Evolutionary conservation across 2,888 invertebrate genomes (phyloP).

Genomic region (Rhagophthalmus giganteus): DNA sequence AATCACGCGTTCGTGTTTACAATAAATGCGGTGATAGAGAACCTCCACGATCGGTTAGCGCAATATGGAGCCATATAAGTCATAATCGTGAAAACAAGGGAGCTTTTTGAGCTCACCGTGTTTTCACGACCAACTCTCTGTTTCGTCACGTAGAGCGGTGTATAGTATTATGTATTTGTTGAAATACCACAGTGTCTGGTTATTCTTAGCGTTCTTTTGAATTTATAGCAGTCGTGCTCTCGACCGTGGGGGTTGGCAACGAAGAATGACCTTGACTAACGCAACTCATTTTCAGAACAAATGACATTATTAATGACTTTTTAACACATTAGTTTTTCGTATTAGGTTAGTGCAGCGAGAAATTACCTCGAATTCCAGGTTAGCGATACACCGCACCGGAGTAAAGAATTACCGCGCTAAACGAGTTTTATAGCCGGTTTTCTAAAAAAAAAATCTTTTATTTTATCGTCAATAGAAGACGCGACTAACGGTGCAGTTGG

Average conservation of each 20-base stretch:
- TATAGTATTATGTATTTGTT: slow-evolving; percentile 37
- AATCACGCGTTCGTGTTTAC: slow-evolving; percentile 39
- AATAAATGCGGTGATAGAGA: slow-evolving; percentile 35
- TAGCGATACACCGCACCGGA: slow-evolving; percentile 4
- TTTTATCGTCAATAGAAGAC: no score
- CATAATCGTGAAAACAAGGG: slow-evolving; percentile 33
- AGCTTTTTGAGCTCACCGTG: slow-evolving; percentile 29
- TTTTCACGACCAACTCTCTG: slow-evolving; percentile 35
- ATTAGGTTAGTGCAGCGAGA: slow-evolving; percentile 34
- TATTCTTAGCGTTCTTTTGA: slow-evolving; percentile 34
- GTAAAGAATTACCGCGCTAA: neutral
- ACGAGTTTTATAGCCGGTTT: neutral
- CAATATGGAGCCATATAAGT: slow-evolving; percentile 33
- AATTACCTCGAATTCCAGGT: slow-evolving; percentile 20
- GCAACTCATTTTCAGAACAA: slow-evolving; percentile 32
- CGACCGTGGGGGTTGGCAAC: slow-evolving; percentile 26
- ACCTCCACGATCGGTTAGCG: slow-evolving; percentile 29
- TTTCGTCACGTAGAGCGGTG: slow-evolving; percentile 37
- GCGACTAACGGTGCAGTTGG: no score
- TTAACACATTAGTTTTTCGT: slow-evolving; percentile 34
- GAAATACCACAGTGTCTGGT: slow-evolving; percentile 37
- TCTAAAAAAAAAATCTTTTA: no score
- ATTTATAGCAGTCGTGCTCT: slow-evolving; percentile 35
- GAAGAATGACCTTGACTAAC: slow-evolving; percentile 26
- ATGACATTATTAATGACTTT: slow-evolving; percentile 36